A percentile compares a stretch with the other conserved stretches of the same genome.
phyloP scores from a whole-genome alignment of 2,113 vertebrate genomes.

The Brevimyrus niger region DNA sequence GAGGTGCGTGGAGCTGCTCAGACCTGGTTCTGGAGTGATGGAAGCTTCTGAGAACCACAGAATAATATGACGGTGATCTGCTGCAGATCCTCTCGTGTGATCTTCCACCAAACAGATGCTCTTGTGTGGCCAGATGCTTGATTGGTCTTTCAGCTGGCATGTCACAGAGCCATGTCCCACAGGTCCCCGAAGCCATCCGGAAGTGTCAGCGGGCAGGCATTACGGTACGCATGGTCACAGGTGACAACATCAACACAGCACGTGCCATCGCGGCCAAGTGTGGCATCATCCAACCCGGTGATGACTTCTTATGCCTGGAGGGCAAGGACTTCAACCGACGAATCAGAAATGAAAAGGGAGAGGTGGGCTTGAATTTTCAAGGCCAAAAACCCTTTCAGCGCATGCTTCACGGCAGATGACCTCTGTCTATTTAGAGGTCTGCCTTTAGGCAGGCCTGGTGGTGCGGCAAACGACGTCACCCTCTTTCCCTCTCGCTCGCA shows the following conservation, averaged over 20 bases:
- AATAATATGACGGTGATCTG: neutral
- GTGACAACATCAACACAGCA: constrained; percentile 84
- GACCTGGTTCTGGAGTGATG: neutral
- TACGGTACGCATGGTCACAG: constrained; percentile 85
- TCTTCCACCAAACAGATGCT: neutral
- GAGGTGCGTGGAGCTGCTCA: constrained; percentile 56
- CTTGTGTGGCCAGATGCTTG: neutral
- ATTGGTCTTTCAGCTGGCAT: neutral
- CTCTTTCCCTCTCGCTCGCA: constrained; percentile 35
- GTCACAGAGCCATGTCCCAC: neutral
- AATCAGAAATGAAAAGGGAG: constrained; percentile 85
- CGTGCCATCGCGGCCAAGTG: constrained; percentile 82
- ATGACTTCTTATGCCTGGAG: constrained; percentile 81
- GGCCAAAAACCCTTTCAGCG: neutral
- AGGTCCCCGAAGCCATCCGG: constrained; percentile 83
- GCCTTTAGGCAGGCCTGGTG: neutral
- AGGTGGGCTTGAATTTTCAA: constrained; percentile 51
- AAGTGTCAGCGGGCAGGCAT: constrained; percentile 86
- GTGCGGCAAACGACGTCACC: neutral
- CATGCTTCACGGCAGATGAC: neutral
- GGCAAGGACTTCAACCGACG: constrained; percentile 85
- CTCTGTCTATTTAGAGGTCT: neutral
- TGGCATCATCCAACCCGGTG: constrained; percentile 80
- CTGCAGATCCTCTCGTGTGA: neutral
- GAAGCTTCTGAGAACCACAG: neutral